Percentiles rank a stretch among this genome's conserved stretches.
Evolutionary conservation across 1,140 invertebrate species (phyloP).

Genomic region (Drosophila novamexicana): DNA sequence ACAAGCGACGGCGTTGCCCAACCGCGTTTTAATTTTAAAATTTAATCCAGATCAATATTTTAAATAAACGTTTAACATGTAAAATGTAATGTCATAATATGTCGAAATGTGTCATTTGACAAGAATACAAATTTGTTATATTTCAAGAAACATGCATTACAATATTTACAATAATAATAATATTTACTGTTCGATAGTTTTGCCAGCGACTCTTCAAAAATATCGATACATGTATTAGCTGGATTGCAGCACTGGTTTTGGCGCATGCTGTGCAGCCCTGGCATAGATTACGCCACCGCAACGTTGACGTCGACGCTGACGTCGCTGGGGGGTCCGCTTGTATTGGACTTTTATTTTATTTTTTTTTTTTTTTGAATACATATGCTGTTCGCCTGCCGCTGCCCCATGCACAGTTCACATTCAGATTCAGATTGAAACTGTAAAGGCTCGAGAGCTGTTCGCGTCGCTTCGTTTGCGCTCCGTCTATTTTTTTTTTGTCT

Average conservation of each 20-base stretch:
- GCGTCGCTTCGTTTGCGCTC: slow-evolving; percentile 33
- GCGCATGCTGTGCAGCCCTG: slow-evolving; percentile 9
- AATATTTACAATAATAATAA: too few relatives aligned
- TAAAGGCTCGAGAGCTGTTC: slow-evolving; percentile 48
- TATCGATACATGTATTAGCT: slow-evolving; percentile 2
- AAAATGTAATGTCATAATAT: too few relatives aligned
- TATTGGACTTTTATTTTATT: slow-evolving; percentile 12
- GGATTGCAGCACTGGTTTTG: not conserved
- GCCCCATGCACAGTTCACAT: slow-evolving; percentile 56
- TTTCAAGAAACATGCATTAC: too few relatives aligned
- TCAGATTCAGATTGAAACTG: slow-evolving; percentile 61
- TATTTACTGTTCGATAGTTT: not conserved
- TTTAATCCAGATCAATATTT: not conserved
- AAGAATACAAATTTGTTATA: too few relatives aligned
- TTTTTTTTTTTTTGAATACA: slow-evolving; percentile 4
- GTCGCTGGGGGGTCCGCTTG: slow-evolving; percentile 37
- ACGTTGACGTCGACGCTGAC: slow-evolving; percentile 17
- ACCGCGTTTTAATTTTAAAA: slow-evolving; percentile 1
- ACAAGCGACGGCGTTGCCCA: slow-evolving; percentile 23
- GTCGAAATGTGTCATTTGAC: too few relatives aligned
- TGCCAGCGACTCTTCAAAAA: not conserved
- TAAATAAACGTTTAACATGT: too few relatives aligned
- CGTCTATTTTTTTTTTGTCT: slow-evolving; percentile 16
- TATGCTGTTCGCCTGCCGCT: slow-evolving; percentile 35
- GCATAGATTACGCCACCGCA: slow-evolving; percentile 38